These are phyloP conservation scores for Cebidichthys violaceus DNA, from an alignment of 2,113 vertebrate species.

Conservation along the genomic window DNA sequence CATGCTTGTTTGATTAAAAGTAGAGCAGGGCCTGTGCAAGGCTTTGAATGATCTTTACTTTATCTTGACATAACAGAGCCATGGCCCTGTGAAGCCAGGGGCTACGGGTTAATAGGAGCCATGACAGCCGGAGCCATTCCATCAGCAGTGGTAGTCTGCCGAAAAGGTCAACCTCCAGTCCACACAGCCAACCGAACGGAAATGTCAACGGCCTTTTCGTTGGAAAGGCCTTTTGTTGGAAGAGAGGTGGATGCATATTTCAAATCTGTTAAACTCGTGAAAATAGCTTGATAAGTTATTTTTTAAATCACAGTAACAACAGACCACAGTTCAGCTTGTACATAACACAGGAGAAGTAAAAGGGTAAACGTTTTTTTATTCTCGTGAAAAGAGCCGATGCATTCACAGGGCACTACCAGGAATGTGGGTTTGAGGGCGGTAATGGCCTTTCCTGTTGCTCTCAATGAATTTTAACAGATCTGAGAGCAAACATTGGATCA, in stretches of 20 bases:
- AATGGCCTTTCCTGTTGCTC: slow-evolving; percentile 24
- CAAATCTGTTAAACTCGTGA: slow-evolving; percentile 20
- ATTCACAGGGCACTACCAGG: background rate
- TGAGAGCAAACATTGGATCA: slow-evolving; percentile 28
- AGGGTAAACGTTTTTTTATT: background rate
- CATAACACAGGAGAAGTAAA: background rate
- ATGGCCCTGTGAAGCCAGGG: slow-evolving; percentile 54
- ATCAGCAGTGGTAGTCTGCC: slow-evolving; percentile 57
- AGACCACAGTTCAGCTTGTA: background rate
- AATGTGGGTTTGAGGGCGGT: slow-evolving; percentile 17
- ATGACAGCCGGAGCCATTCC: slow-evolving; percentile 63
- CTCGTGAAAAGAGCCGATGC: background rate
- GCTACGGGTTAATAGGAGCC: slow-evolving; percentile 69
- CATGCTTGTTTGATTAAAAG: slow-evolving; percentile 66
- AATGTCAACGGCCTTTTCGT: slow-evolving; percentile 44
- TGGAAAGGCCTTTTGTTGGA: slow-evolving; percentile 5
- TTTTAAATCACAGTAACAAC: slow-evolving; percentile 3
- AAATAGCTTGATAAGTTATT: slow-evolving; percentile 7
- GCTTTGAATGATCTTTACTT: slow-evolving; percentile 63
- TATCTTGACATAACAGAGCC: slow-evolving; percentile 69
- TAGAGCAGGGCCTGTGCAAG: slow-evolving; percentile 23
- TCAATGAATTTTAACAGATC: slow-evolving; percentile 29
- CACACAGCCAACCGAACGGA: slow-evolving; percentile 12
- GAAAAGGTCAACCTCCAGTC: slow-evolving; percentile 64
- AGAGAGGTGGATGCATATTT: slow-evolving; percentile 8